These are phyloP conservation scores for Caloenas nicobarica DNA, from an alignment of 2,113 vertebrate genomes.

Conservation along the genomic window DNA sequence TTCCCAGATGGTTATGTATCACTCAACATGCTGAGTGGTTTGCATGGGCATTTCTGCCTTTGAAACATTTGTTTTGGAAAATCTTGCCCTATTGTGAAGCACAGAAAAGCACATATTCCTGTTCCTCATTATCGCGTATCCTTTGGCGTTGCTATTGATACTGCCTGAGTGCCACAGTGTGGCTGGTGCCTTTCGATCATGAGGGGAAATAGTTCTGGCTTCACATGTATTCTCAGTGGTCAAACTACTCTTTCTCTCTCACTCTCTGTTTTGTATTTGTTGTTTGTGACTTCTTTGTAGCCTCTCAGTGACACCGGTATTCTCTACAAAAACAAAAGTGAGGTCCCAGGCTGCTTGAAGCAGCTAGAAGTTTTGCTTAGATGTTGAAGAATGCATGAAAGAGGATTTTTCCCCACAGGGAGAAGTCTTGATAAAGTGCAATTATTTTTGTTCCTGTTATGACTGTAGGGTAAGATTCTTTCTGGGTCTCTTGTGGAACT, in stretches of 20 bases:
- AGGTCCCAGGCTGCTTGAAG: neutral
- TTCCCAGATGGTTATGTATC: neutral
- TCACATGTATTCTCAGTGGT: neutral
- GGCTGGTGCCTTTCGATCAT: neutral
- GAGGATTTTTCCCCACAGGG: neutral
- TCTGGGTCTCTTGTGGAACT: neutral
- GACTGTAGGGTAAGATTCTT: conserved; percentile 19
- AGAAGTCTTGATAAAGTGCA: neutral
- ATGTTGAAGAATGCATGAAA: neutral
- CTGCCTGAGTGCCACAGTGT: neutral
- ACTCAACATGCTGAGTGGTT: neutral
- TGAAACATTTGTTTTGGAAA: conserved; percentile 28
- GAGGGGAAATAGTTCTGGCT: neutral
- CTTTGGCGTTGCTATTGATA: neutral
- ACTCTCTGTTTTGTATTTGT: neutral
- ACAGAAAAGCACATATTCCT: neutral
- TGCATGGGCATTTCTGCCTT: conserved; percentile 22
- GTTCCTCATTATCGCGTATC: neutral
- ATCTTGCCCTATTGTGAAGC: neutral
- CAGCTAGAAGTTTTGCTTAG: neutral
- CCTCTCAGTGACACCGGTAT: neutral
- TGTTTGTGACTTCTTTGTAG: neutral
- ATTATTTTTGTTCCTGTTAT: conserved; percentile 24
- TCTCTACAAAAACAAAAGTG: neutral
- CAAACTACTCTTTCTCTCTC: neutral